Conservation (phyloP, 2,888 invertebrate species). For the Rhopalosiphum nymphaeae region DNA sequence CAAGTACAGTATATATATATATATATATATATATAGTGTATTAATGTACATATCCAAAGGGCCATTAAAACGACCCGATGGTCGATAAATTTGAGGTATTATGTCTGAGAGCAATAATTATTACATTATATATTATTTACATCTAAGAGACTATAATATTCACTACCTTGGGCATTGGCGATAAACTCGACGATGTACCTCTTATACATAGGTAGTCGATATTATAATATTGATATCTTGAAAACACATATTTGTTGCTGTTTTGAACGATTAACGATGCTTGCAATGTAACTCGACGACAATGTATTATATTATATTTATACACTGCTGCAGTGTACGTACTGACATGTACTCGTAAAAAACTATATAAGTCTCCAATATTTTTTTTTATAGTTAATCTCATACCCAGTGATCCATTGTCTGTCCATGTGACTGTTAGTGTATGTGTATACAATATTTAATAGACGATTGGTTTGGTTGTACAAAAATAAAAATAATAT, state of each 20-base stretch:
- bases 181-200: neutral
- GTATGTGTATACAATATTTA: neutral
- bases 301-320: neutral
- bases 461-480: neutral
- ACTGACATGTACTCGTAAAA: neutral
- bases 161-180: neutral
- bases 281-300: neutral
- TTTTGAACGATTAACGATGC: neutral
- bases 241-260: neutral
- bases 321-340: neutral
- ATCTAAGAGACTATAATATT: neutral
- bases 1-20: neutral
- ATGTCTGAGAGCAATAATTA: conserved; percentile 43
- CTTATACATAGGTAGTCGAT: neutral
- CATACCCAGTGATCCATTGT: too few species aligned
- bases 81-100: conserved; percentile 51
- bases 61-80: conserved; percentile 27
- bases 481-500: neutral
- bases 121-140: conserved; percentile 4
- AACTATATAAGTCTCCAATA: neutral
- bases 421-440: neutral
- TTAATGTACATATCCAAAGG: neutral
- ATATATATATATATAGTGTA: too few species aligned
- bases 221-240: neutral
- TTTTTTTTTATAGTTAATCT: neutral